A percentile compares a stretch with the other conserved stretches of the same genome.
These are phyloP conservation scores for Toxotes jaculatrix DNA, from an alignment of 2,113 vertebrate genomes.

Conservation along the genomic window DNA sequence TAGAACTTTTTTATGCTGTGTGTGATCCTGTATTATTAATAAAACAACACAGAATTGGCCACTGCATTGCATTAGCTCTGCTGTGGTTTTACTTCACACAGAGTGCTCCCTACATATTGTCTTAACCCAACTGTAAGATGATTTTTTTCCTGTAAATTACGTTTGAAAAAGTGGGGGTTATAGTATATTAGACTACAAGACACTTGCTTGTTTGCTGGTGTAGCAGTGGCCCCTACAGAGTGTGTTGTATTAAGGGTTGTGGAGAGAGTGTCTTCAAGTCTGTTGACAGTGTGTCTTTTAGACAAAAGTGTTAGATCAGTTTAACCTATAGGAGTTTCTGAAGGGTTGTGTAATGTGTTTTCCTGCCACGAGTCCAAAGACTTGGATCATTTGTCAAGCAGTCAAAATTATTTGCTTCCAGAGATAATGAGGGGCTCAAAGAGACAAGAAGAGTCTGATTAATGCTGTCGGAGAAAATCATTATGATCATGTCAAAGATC, in stretches of 20 bases:
- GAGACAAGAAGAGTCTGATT: background rate
- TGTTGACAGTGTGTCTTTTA: background rate
- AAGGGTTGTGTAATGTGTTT: background rate
- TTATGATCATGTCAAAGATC: background rate
- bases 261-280: background rate
- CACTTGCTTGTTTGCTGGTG: background rate
- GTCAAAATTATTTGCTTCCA: background rate
- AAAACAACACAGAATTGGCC: background rate
- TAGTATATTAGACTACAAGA: background rate
- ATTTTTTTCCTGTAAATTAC: background rate
- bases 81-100: background rate
- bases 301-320: background rate
- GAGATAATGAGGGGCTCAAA: background rate
- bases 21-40: background rate
- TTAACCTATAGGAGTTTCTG: background rate
- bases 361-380: background rate
- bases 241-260: slow-evolving; percentile 6
- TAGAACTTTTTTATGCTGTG: background rate
- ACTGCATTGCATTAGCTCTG: background rate
- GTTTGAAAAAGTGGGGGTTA: background rate
- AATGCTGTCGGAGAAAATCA: background rate
- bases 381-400: background rate
- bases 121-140: too few relatives aligned
- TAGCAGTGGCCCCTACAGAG: background rate
- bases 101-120: too few relatives aligned